Base-by-base conservation (phyloP, 2,113 vertebrate species). In the Pachycephala philippinensis region DNA sequence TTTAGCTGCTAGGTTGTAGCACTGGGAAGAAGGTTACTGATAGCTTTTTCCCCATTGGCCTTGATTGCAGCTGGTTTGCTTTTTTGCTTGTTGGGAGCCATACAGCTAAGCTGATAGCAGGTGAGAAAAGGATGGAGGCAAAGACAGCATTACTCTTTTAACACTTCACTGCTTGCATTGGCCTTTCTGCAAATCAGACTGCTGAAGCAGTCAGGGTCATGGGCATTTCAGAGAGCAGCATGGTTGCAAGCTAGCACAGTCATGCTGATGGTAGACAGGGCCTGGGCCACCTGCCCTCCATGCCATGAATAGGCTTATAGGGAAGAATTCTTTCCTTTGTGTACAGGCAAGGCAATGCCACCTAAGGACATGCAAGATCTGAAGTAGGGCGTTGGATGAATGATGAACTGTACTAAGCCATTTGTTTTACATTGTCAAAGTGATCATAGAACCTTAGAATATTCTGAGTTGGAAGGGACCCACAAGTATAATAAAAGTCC, bases 211-310 rank as follows among this genome's bases (percentile, higher is more conserved):
- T n/a, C 39, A 14, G n/a, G 39, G 52, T 81, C 22, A 4, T 4
- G 26, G 72, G 52, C 23, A 2, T 56, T 80, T 86, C 44, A 17
- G 61, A 20, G 61, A 87, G 61, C 44, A 59, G 39, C 26, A 4
- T 0, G 0, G 24, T 5, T 71, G 37, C 66, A 79, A 60, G 40
- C 35, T 57, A 49, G 42, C 52, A 16, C 3, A 33, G 37, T 49
- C 28, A 7, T 17, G 6, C 68, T 74, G 63, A 10, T 84, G 54
- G 83, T 47, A 71, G 33, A 20, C 2, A 4, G 30, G 50, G 30
- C 39, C 63, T 86, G 39, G 37, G 47, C 54, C 40, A 2, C 16
- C 2, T 69, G 44, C 72, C 28, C 4, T 54, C 37, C 6, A 0
- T 54, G 35, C 35, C 30, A 4, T 47, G 23, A 33, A 11, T 0